Evolutionary conservation across 2,797 vertebrate species (phyloP).

Genomic region (Lagodon rhomboides): DNA sequence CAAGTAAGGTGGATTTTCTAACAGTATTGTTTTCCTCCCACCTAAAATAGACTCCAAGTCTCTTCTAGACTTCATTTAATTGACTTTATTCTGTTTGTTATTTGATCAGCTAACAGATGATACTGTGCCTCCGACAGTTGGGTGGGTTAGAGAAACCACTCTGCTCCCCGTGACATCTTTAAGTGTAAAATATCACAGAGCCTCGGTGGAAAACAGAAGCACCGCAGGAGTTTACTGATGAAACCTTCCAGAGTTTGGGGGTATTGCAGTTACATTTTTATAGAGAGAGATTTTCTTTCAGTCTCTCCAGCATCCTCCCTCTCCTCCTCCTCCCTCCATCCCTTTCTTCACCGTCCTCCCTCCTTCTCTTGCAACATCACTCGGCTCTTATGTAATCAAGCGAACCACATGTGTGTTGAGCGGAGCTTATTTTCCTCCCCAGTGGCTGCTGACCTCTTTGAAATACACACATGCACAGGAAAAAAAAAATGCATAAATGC

Average conservation of each 20-base stretch:
- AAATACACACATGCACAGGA: neutral
- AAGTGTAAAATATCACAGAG: neutral
- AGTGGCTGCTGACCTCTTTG: constrained; percentile 11
- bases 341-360: neutral
- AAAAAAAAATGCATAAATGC: neutral
- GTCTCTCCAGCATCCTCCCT: neutral
- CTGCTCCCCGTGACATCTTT: neutral
- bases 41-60: neutral
- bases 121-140: neutral
- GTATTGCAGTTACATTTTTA: neutral
- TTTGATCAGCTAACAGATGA: neutral
- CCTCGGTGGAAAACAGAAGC: neutral
- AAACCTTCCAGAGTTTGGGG: neutral
- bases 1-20: neutral
- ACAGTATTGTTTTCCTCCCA: no score
- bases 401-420: constrained; percentile 29
- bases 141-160: neutral
- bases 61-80: neutral
- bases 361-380: neutral
- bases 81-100: neutral
- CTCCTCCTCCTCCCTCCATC: no score
- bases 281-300: neutral
- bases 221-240: neutral
- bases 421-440: constrained; percentile 16
- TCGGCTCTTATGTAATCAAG: constrained; percentile 29